A percentile compares a stretch with the other conserved stretches of the same genome.
phyloP scores from a whole-genome alignment of 2,888 invertebrate species.

The Leptarthrus brevirostris region DNA sequence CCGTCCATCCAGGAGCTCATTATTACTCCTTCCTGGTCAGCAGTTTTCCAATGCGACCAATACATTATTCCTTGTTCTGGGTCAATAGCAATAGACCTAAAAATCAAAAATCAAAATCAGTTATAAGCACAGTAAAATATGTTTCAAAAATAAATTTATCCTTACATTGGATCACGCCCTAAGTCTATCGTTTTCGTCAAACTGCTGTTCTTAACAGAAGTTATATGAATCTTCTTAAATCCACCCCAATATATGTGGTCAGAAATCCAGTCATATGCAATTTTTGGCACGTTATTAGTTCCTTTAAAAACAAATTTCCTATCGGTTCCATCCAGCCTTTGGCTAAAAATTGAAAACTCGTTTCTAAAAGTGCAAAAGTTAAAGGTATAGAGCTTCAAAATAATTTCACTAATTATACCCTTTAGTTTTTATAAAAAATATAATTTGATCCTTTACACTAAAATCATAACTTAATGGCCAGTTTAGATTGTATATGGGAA shows the following conservation, averaged over 20 bases:
- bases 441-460: slow-evolving; percentile 71
- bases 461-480: slow-evolving; percentile 78
- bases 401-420: slow-evolving; percentile 59
- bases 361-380: slow-evolving; percentile 1
- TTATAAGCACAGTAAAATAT: no score
- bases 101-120: no score
- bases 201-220: slow-evolving; percentile 72
- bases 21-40: slow-evolving; percentile 70
- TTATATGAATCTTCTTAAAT: slow-evolving; percentile 76
- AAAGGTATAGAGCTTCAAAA: neutral
- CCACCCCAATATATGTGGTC: slow-evolving; percentile 86
- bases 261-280: slow-evolving; percentile 88
- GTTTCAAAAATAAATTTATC: no score
- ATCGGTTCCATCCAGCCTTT: slow-evolving; percentile 72
- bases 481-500: slow-evolving; percentile 76
- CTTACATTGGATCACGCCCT: slow-evolving; percentile 71
- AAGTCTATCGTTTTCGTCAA: slow-evolving; percentile 71
- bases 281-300: slow-evolving; percentile 73
- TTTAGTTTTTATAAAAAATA: slow-evolving; percentile 75
- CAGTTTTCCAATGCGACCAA: slow-evolving; percentile 78
- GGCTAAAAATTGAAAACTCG: slow-evolving; percentile 72
- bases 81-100: slow-evolving; percentile 76
- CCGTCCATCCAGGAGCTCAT: slow-evolving; percentile 83
- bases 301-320: slow-evolving; percentile 72
- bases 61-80: slow-evolving; percentile 79